A percentile compares a stretch with the other conserved stretches of the same genome.
Conservation (phyloP, 2,888 invertebrate genomes). For the Pollenia amentaria region DNA sequence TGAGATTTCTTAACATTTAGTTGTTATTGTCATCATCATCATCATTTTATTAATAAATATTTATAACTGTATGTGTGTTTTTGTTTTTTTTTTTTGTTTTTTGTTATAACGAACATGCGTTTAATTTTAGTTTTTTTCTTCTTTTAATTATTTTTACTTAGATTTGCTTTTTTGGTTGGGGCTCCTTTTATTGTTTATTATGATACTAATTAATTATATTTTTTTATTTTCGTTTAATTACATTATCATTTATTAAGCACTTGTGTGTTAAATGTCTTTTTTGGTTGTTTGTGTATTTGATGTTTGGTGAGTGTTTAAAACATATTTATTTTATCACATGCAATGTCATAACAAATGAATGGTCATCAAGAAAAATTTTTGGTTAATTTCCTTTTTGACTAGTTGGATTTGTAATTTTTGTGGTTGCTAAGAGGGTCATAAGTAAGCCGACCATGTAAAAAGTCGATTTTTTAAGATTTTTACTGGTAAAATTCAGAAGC, state of each 20-base stretch:
- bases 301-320: constrained; percentile 23
- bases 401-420: background rate
- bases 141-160: background rate
- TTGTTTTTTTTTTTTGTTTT: background rate
- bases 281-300: background rate
- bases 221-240: constrained; percentile 34
- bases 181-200: constrained; percentile 22
- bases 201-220: constrained; percentile 68
- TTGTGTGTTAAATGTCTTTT: background rate
- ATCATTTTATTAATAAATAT: background rate
- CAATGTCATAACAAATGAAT: constrained; percentile 56
- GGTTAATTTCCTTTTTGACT: constrained; percentile 35
- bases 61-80: background rate
- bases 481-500: too few relatives aligned
- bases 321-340: constrained; percentile 52
- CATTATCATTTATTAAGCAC: constrained; percentile 14
- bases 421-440: background rate
- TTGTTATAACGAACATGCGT: constrained; percentile 20
- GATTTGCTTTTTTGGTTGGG: background rate
- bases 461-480: background rate
- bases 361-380: constrained; percentile 58
- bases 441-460: background rate
- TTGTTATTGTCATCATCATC: constrained; percentile 4
- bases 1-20: constrained; percentile 1
- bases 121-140: constrained; percentile 29